These are phyloP conservation scores for Macrocentrus cingulum DNA, from an alignment of 1,140 invertebrate genomes.

Conservation along the genomic window DNA sequence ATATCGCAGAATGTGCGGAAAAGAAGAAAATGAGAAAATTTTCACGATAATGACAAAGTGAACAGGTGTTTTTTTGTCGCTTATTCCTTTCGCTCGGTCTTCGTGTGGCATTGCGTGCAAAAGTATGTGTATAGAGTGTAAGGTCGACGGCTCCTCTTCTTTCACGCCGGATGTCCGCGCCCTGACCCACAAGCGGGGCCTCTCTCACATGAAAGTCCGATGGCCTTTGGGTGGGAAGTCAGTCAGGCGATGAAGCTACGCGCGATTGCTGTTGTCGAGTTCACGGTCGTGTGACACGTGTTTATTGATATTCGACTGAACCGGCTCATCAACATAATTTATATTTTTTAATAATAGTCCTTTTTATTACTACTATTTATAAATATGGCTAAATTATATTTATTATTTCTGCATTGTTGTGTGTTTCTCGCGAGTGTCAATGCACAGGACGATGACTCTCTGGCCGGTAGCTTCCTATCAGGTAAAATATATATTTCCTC, in stretches of 20 bases:
- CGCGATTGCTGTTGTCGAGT: slow-evolving; percentile 46
- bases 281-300: slow-evolving; percentile 43
- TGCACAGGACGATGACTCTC: slow-evolving; percentile 71
- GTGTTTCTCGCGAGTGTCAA: slow-evolving; percentile 32
- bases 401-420: slow-evolving; percentile 1
- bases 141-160: slow-evolving; percentile 13
- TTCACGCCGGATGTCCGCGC: slow-evolving; percentile 36
- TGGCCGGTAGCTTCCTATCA: slow-evolving; percentile 76
- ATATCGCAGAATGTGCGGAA: too few species aligned
- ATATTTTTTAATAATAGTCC: too few species aligned
- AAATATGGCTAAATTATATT: slow-evolving; percentile 2
- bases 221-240: slow-evolving; percentile 22
- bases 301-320: background rate
- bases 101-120: too few species aligned
- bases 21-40: too few species aligned
- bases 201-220: slow-evolving; percentile 17
- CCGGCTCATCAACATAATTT: too few species aligned
- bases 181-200: slow-evolving; percentile 48
- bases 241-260: slow-evolving; percentile 46
- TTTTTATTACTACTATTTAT: slow-evolving; percentile 2
- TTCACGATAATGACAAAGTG: too few species aligned
- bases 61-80: background rate
- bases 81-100: slow-evolving; percentile 4
- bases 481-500: slow-evolving; percentile 57
- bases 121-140: too few species aligned